Conservation (phyloP, 1,140 invertebrate genomes). For the Steinernema feltiae region DNA sequence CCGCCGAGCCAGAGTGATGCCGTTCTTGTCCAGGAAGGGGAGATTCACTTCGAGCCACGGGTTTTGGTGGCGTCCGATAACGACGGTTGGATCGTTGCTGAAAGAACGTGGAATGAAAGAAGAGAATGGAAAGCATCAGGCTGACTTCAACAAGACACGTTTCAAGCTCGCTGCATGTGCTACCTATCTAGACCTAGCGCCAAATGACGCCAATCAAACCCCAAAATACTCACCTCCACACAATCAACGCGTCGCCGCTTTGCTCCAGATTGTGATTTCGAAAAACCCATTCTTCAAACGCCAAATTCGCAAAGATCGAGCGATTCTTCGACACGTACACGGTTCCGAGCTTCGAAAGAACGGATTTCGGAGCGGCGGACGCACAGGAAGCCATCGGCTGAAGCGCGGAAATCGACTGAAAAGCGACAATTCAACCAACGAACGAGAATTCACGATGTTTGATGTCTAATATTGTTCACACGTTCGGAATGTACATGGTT, state of each 20-base stretch:
- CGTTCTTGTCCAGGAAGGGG: slow-evolving; percentile 28
- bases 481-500: too few species aligned
- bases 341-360: not conserved
- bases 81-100: slow-evolving; percentile 80
- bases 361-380: not conserved
- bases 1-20: slow-evolving; percentile 67
- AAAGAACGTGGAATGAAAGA: slow-evolving; percentile 17
- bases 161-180: too few species aligned
- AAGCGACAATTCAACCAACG: too few species aligned
- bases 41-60: slow-evolving; percentile 85
- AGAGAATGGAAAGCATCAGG: not conserved
- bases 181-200: slow-evolving; percentile 13
- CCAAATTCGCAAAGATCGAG: slow-evolving; percentile 53
- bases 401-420: too few species aligned
- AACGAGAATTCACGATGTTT: too few species aligned
- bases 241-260: slow-evolving; percentile 37
- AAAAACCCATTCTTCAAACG: slow-evolving; percentile 54
- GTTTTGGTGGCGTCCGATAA: slow-evolving; percentile 92
- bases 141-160: not conserved
- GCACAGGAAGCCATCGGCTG: not conserved
- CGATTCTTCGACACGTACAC: slow-evolving; percentile 33
- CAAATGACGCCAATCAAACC: slow-evolving; percentile 21
- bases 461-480: too few species aligned
- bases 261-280: slow-evolving; percentile 41
- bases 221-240: slow-evolving; percentile 47